phyloP scores from a whole-genome alignment of 37 sponge, comb jelly and placozoan genomes.

The Crambe crambe region DNA sequence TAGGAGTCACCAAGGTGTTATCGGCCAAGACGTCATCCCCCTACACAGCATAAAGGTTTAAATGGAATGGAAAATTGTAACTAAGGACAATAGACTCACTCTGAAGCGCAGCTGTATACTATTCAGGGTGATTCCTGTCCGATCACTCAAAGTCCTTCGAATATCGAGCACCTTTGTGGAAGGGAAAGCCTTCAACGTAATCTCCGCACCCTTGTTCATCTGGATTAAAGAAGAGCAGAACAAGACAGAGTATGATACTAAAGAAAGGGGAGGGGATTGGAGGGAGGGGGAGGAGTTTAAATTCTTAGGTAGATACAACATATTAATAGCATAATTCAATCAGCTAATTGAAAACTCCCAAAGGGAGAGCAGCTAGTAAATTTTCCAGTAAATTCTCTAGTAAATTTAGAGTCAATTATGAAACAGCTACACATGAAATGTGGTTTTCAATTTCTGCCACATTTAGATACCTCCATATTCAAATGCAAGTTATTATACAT shows the following conservation, averaged over 20 bases:
- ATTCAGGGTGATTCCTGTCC: slow-evolving; percentile 46
- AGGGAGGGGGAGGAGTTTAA: not conserved
- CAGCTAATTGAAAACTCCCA: too few relatives aligned
- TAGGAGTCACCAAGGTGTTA: slow-evolving; percentile 11
- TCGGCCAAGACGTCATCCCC: slow-evolving; percentile 62
- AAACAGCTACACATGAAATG: too few relatives aligned
- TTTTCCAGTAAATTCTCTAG: too few relatives aligned
- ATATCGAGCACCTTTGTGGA: slow-evolving; percentile 42
- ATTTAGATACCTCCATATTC: too few relatives aligned
- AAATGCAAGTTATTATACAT: too few relatives aligned
- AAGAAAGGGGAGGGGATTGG: slow-evolving; percentile 9
- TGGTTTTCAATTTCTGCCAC: too few relatives aligned
- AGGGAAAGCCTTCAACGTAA: slow-evolving; percentile 23
- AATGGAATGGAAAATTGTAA: not conserved
- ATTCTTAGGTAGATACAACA: not conserved
- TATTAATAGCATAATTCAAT: too few relatives aligned
- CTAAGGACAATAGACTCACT: not conserved
- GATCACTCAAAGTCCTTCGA: slow-evolving; percentile 30
- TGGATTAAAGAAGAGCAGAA: slow-evolving; percentile 8
- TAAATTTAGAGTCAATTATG: too few relatives aligned
- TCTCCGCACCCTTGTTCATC: slow-evolving; percentile 72
- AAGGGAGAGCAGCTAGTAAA: too few relatives aligned
- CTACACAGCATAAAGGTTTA: slow-evolving; percentile 17
- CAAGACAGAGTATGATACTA: not conserved
- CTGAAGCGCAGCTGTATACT: slow-evolving; percentile 40